Evolutionary conservation across 2,797 vertebrate genomes (phyloP), one percentile per base, ranked within the genome.

Genomic region (Galagoides demidoff): DNA sequence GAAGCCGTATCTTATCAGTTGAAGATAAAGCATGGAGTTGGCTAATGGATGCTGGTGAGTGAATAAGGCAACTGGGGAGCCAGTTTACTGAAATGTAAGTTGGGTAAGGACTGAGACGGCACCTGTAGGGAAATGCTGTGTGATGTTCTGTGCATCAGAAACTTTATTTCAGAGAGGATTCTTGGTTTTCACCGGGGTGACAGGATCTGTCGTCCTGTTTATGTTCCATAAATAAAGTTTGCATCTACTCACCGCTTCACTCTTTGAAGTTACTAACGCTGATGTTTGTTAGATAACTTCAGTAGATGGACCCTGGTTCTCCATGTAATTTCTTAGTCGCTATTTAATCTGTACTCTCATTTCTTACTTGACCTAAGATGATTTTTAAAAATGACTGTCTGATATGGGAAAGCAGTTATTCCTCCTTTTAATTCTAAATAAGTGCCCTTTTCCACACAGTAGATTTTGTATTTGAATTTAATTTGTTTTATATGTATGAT

Each of bases 1-100:
- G 96, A 95, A 96, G 90, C 88, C 0, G 31, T 90, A 61, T 91
- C 84, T 92, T 96, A 81, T 88, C 68, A 95, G 3, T 87, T 74
- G 96, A 96, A 96, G 98, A 97, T 92, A 96, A 97, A 96, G 90
- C 90, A 13, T 81, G 89, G 96, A 93, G 52, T 89, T 94, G 89
- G 89, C 31, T 88, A 85, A 90, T 87, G 90, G 96, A 89, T 91
- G 43, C 93, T 88, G 96, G 86, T 74, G 82, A 97, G 96, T 74
- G 11, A 85, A 81, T 94, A 74, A 92, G 92, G 85, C 64, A 71
- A 61, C 13, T 16, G 95, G 92, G 90, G 79, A 96, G 89, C 64
- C 87, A 96, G 68, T 85, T 78, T 52, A 6, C 61, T 37, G 7
- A 79, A 71, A 27, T 31, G 37, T 19, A 29, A 31, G n/a, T 34